Evolutionary conservation across 2,797 vertebrate species (phyloP).

Genomic region (Fratercula arctica): DNA sequence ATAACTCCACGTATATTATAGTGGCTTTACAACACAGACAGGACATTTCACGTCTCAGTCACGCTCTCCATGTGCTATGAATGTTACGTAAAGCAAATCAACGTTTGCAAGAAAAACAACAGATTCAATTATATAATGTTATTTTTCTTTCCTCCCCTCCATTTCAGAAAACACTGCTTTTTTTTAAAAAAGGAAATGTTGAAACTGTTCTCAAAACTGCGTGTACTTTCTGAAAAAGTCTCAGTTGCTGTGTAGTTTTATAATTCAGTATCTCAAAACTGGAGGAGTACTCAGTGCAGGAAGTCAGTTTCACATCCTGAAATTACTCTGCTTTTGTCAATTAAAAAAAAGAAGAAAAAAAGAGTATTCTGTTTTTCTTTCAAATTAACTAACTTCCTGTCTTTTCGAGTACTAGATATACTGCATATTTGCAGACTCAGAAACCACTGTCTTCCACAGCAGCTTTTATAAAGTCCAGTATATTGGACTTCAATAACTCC

Average conservation of each 20-base stretch:
- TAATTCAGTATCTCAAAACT: neutral
- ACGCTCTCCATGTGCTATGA: neutral
- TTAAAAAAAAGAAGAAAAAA: neutral
- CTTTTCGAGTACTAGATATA: neutral
- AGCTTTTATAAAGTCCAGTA: neutral
- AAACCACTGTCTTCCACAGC: neutral
- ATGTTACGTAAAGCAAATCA: neutral
- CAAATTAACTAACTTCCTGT: neutral
- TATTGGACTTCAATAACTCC: neutral
- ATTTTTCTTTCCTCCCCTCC: neutral
- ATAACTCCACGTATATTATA: fast-evolving
- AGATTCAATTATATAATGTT: neutral
- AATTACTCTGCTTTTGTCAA: neutral
- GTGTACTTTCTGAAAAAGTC: neutral
- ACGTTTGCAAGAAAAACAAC: neutral
- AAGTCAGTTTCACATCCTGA: neutral
- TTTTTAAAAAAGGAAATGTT: neutral
- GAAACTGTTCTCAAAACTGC: neutral
- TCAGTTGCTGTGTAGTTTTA: neutral
- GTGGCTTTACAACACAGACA: neutral
- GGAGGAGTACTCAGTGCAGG: neutral
- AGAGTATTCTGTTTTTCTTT: neutral
- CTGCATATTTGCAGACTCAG: neutral
- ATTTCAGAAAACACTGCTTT: neutral
- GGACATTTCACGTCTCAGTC: neutral